Conservation (phyloP, 2,113 vertebrate genomes). For the Callaeas wilsoni region DNA sequence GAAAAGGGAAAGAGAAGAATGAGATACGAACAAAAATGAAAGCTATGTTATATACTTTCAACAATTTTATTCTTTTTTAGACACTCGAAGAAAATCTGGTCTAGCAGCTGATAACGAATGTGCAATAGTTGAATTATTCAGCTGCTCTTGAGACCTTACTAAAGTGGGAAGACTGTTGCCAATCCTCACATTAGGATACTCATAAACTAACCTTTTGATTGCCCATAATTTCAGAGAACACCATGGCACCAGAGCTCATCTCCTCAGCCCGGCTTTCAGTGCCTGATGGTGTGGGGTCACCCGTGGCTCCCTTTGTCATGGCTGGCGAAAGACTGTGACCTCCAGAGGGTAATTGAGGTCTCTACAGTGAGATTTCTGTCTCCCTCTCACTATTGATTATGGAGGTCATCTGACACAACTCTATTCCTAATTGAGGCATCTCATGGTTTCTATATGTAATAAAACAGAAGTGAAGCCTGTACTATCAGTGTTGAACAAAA, state of each 20-base stretch:
- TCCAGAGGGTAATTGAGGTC: background rate
- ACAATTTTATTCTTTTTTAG: background rate
- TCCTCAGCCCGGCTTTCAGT: background rate
- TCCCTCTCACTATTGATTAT: background rate
- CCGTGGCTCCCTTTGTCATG: accelerated
- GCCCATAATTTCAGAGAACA: background rate
- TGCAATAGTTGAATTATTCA: background rate
- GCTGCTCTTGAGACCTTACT: background rate
- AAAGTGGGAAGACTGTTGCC: background rate
- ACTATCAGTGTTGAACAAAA: background rate
- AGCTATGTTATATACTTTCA: background rate
- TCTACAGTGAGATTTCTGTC: background rate
- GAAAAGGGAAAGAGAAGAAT: background rate
- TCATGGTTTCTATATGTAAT: background rate
- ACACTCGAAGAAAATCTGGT: background rate
- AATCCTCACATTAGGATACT: background rate
- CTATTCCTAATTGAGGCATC: background rate
- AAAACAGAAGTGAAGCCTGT: background rate
- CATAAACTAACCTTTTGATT: background rate
- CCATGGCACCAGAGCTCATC: background rate
- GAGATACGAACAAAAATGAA: background rate
- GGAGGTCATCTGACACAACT: background rate
- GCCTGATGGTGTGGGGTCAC: background rate
- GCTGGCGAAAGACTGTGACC: background rate
- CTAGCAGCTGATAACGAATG: background rate